Evolutionary conservation across 2,888 invertebrate genomes (phyloP).

Genomic region (Amphimallon solstitiale): DNA sequence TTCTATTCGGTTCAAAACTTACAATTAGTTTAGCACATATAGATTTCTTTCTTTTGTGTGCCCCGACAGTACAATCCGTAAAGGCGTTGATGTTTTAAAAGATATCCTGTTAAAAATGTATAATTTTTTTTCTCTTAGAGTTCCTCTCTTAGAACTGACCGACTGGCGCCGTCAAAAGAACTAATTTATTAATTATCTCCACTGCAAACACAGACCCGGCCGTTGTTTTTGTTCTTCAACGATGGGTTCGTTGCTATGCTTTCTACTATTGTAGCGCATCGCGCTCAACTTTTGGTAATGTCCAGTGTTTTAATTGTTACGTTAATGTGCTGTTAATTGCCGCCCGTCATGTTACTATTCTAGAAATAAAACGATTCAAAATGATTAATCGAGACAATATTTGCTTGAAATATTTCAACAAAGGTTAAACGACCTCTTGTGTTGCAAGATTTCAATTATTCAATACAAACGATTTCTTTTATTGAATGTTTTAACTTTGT

Average conservation of each 20-base stretch:
- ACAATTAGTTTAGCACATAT: not conserved
- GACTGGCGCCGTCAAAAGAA: constrained; percentile 62
- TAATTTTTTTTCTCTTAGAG: constrained; percentile 55
- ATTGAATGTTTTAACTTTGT: too few relatives aligned
- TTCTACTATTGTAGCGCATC: not conserved
- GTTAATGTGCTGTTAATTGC: constrained; percentile 10
- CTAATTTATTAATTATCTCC: constrained; percentile 63
- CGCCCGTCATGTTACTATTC: constrained; percentile 1
- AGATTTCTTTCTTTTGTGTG: constrained; percentile 38
- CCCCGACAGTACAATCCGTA: constrained; percentile 42
- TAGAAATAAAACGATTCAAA: constrained; percentile 1
- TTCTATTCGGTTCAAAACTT: not conserved
- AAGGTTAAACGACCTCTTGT: too few relatives aligned
- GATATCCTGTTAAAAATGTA: constrained; percentile 63
- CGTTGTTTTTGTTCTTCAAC: not conserved
- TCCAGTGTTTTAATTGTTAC: constrained; percentile 19
- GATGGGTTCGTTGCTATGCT: constrained; percentile 23
- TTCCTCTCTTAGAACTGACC: constrained; percentile 56
- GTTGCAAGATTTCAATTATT: too few relatives aligned
- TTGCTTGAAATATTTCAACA: too few relatives aligned
- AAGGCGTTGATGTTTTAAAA: constrained; percentile 64
- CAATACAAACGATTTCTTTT: too few relatives aligned
- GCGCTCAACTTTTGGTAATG: constrained; percentile 7
- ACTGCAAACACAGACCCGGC: constrained; percentile 42
- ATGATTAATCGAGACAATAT: not conserved